Percentiles rank a stretch among this genome's conserved stretches.
Evolutionary conservation across 2,888 invertebrate species (phyloP).

Genomic region (Diabrotica balteata): DNA sequence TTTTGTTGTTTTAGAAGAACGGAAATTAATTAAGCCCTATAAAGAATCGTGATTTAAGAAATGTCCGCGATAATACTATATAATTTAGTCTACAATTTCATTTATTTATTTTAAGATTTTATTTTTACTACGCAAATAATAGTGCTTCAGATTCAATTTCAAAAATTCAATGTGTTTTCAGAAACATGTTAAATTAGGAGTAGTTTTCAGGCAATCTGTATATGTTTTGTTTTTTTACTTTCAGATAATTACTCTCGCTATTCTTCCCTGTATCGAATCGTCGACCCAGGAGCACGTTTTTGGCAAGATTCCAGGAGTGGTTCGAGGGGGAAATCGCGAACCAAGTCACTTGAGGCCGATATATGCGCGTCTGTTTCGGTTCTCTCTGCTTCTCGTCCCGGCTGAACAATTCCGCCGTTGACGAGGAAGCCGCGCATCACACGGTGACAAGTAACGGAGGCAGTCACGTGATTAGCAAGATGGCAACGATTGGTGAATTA

Average conservation of each 20-base stretch:
- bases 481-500: slow-evolving; percentile 62
- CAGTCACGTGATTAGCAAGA: slow-evolving; percentile 42
- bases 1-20: too few species aligned
- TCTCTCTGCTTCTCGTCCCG: slow-evolving; percentile 86
- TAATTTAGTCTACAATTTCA: too few species aligned
- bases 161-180: too few species aligned
- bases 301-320: slow-evolving; percentile 31
- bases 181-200: too few species aligned
- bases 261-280: background rate
- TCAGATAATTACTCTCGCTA: background rate
- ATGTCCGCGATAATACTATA: too few species aligned
- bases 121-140: too few species aligned
- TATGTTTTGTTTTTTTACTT: slow-evolving; percentile 1
- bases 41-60: too few species aligned
- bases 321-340: slow-evolving; percentile 29
- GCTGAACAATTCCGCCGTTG: slow-evolving; percentile 73
- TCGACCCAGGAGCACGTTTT: slow-evolving; percentile 8
- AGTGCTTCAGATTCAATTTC: too few species aligned
- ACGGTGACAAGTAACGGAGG: slow-evolving; percentile 21
- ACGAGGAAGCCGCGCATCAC: slow-evolving; percentile 71
- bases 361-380: slow-evolving; percentile 90
- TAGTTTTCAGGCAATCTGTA: too few species aligned
- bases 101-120: too few species aligned
- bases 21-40: too few species aligned
- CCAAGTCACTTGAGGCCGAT: slow-evolving; percentile 67